Conservation (phyloP, 2,113 vertebrate genomes). For the Oplegnathus fasciatus region DNA sequence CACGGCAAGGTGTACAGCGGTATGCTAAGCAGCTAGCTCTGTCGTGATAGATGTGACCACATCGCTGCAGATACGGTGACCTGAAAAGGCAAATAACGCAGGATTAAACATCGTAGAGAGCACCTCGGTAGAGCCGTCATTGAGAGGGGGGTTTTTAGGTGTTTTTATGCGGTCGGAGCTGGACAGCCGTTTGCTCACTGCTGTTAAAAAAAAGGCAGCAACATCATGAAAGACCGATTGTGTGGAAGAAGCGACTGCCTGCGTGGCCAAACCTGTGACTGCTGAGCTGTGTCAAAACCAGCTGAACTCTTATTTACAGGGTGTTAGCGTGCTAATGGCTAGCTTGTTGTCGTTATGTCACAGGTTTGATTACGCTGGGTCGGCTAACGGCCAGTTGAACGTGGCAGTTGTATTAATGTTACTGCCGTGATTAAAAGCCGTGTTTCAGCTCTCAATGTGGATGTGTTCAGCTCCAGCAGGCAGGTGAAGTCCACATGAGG, state of each 20-base stretch:
- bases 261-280: constrained; percentile 59
- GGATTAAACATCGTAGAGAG: not conserved
- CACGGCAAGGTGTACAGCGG: constrained; percentile 56
- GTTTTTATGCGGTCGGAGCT: not conserved
- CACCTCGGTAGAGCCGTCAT: no score
- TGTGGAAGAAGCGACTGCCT: constrained; percentile 54
- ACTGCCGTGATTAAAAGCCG: not conserved
- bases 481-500: not conserved
- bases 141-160: not conserved
- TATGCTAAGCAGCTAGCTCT: constrained; percentile 31
- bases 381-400: constrained; percentile 11
- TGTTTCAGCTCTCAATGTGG: not conserved
- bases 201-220: constrained; percentile 3
- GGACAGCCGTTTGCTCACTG: not conserved
- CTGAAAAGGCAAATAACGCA: accelerated
- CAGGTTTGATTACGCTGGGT: not conserved
- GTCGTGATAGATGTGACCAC: not conserved
- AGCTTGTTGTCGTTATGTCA: not conserved
- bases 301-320: not conserved
- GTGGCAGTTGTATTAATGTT: constrained; percentile 28
- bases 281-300: not conserved
- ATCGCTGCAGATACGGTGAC: not conserved
- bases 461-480: not conserved
- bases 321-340: not conserved
- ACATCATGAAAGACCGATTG: constrained; percentile 75